These are phyloP conservation scores for Aramus guarauna DNA, from an alignment of 2,113 vertebrate genomes.

Conservation along the genomic window DNA sequence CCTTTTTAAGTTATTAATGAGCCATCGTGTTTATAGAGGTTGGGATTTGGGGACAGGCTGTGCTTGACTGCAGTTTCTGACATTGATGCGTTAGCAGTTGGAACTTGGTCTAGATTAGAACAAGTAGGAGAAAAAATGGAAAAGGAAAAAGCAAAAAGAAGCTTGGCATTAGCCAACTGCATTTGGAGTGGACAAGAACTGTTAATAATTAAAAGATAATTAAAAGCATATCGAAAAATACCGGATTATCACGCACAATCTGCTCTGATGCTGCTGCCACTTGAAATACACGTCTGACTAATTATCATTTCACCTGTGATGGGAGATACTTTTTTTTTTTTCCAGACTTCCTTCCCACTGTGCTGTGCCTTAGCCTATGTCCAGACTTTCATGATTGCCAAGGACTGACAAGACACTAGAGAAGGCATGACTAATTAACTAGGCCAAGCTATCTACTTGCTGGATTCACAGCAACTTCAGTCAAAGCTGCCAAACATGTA, in stretches of 20 bases:
- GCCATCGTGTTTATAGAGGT: slow-evolving; percentile 76
- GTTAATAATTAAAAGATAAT: slow-evolving; percentile 68
- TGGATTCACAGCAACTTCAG: slow-evolving; percentile 11
- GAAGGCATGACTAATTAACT: slow-evolving; percentile 71
- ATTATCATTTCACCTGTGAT: slow-evolving; percentile 51
- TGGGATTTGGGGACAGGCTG: slow-evolving; percentile 76
- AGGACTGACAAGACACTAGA: slow-evolving; percentile 63
- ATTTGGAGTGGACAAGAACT: slow-evolving; percentile 59
- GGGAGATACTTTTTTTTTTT: slow-evolving; percentile 11
- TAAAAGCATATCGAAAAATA: slow-evolving; percentile 57
- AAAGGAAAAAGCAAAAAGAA: background rate
- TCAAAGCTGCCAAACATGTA: slow-evolving; percentile 36
- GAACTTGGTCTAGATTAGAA: slow-evolving; percentile 65
- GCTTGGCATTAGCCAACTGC: slow-evolving; percentile 6
- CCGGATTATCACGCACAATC: background rate
- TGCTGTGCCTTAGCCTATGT: slow-evolving; percentile 46
- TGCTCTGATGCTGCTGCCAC: slow-evolving; percentile 5
- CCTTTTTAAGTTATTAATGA: slow-evolving; percentile 85
- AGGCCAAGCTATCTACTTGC: slow-evolving; percentile 54
- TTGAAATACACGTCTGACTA: background rate
- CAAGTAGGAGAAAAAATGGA: slow-evolving; percentile 14
- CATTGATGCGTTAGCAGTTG: slow-evolving; percentile 75
- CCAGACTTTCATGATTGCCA: slow-evolving; percentile 62
- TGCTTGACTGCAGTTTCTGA: slow-evolving; percentile 79
- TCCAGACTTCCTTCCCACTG: slow-evolving; percentile 35